Evolutionary conservation across 1,140 invertebrate species (phyloP).

Genomic region (Bathynomus jamesi): DNA sequence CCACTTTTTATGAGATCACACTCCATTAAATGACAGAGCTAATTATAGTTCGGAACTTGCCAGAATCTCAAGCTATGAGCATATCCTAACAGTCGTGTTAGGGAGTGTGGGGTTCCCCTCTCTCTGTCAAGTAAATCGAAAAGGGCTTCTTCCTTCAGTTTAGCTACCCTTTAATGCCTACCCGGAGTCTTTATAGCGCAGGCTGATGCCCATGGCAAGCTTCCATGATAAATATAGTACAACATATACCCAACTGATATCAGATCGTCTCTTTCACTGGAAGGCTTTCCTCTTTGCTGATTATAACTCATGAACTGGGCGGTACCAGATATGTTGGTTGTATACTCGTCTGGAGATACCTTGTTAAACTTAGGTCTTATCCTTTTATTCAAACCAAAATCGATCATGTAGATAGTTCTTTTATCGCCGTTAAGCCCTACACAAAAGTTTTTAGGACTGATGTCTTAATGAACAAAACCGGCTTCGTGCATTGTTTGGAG

Average conservation of each 20-base stretch:
- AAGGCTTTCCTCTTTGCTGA: neutral
- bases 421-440: neutral
- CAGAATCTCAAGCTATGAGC: neutral
- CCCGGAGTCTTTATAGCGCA: neutral
- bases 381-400: neutral
- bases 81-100: neutral
- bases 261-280: neutral
- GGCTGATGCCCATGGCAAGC: neutral
- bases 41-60: neutral
- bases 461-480: neutral
- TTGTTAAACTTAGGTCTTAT: neutral
- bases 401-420: neutral
- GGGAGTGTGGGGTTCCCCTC: neutral
- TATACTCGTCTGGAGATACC: neutral
- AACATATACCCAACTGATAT: neutral
- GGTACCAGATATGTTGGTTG: neutral
- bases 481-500: neutral
- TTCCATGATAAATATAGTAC: neutral
- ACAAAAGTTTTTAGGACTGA: neutral
- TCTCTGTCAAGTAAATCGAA: neutral
- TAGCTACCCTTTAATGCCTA: neutral
- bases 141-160: neutral
- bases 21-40: neutral
- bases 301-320: neutral
- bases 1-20: neutral